These are phyloP conservation scores for Physocephala rufipes DNA, from an alignment of 2,888 invertebrate genomes.

Conservation along the genomic window DNA sequence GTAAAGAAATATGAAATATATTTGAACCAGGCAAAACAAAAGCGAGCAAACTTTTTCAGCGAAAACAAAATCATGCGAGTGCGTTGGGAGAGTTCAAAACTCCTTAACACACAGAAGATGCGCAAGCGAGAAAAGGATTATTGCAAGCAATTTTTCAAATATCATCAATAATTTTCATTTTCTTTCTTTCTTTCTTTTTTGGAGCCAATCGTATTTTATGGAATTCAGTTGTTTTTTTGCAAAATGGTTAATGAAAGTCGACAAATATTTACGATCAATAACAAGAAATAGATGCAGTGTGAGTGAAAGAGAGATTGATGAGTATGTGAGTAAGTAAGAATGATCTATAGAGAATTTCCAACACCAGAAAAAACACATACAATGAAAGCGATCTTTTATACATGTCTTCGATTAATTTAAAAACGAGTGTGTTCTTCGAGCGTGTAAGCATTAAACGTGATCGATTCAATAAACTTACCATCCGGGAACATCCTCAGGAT, in stretches of 20 bases:
- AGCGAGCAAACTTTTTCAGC: not conserved
- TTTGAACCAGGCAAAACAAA: not conserved
- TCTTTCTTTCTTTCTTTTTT: no score
- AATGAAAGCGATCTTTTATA: not conserved
- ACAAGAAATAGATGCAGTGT: no score
- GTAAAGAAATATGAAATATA: no score
- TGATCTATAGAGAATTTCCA: constrained; percentile 5
- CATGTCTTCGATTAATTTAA: no score
- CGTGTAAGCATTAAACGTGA: no score
- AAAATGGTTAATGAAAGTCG: constrained; percentile 33
- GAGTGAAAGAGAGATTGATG: constrained; percentile 18
- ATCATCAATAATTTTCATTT: no score
- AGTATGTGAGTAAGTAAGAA: constrained; percentile 23
- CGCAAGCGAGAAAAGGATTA: not conserved
- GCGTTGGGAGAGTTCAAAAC: constrained; percentile 15
- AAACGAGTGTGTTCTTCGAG: no score
- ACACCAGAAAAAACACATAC: constrained; percentile 12
- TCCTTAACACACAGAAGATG: constrained; percentile 16
- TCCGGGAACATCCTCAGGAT: constrained; percentile 95
- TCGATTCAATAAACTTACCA: constrained; percentile 75
- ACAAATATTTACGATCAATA: not conserved
- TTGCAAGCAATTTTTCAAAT: not conserved
- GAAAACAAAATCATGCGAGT: not conserved
- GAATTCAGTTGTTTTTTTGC: not conserved
- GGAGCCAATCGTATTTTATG: not conserved